Evolutionary conservation across 2,113 vertebrate species (phyloP), one percentile per base, ranked within the genome.

Genomic region (Xiphias gladius): DNA sequence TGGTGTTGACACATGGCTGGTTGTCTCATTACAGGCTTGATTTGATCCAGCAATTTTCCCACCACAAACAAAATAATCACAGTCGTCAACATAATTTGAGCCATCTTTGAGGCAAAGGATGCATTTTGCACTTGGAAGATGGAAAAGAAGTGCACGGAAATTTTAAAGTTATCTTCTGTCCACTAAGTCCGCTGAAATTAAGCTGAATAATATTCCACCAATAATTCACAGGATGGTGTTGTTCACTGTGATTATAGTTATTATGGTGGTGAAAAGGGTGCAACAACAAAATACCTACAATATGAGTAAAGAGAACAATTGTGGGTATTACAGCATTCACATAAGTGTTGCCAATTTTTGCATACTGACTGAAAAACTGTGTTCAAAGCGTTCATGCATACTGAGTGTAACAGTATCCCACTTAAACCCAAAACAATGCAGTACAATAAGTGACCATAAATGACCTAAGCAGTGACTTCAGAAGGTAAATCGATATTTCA

Each of bases 11-110:
- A 65, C 32, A 70, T 52, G 32, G 43, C 70, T 64, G 74, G 82
- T 75, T 75, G 59, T 77, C 55, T 28, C 13, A 11, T 54, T 78
- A 24, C 52, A 72, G 46, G 66, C 76, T 85, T 85, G 59, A 88
- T 72, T 77, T 83, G 65, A 72, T 86, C 43, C n/a, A 35, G 80
- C 50, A 75, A 68, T 84, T 85, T 88, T 55, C 66, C 32, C 66
- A 54, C 66, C 54, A 64, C 66, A 71, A 63, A 85, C 20, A 26
- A 77, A 85, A 87, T 81, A 71, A 80, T 86, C 59, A 26, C 35
- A 77, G 48, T 5, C 22, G 43, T 76, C 58, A 54, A 80, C 58
- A 82, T 83, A 67, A 68, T 75, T 67, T 70, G 61, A 87, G 57
- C 80, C 59, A 52, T 66, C 55, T 82, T 37, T 81, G 77, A 77